A percentile compares a stretch with the other conserved stretches of the same genome.
phyloP scores from a whole-genome alignment of 1,140 invertebrate genomes.

The Drosophila pruinosa region DNA sequence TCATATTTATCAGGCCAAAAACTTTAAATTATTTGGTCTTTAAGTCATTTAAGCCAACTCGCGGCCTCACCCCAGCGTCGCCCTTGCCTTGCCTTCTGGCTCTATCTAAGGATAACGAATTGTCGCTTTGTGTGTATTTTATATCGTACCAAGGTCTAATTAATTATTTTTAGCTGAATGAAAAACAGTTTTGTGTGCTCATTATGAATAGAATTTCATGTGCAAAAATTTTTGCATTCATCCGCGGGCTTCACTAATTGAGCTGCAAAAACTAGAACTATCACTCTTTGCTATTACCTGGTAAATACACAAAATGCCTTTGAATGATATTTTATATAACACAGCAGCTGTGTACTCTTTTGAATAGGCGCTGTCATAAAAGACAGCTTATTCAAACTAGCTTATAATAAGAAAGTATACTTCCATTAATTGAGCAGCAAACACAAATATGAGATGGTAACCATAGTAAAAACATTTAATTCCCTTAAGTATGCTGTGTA shows the following conservation, averaged over 20 bases:
- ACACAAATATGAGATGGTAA: neutral
- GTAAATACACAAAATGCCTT: constrained; percentile 4
- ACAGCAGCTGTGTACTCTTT: no score
- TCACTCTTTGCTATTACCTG: neutral
- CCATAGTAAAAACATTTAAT: neutral
- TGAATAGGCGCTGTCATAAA: neutral
- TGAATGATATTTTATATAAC: neutral
- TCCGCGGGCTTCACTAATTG: constrained; percentile 28
- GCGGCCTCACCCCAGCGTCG: neutral
- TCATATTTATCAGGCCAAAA: constrained; percentile 11
- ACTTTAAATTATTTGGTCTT: constrained; percentile 28
- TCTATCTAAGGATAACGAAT: constrained; percentile 15
- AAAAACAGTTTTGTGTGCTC: constrained; percentile 12
- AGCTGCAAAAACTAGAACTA: constrained; percentile 8
- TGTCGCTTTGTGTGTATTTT: constrained; percentile 22
- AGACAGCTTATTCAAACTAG: neutral
- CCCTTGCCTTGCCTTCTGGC: neutral
- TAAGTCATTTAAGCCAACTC: constrained; percentile 31
- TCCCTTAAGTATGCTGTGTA: neutral
- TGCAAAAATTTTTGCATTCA: constrained; percentile 12
- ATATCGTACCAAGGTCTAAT: constrained; percentile 23
- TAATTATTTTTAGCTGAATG: constrained; percentile 22
- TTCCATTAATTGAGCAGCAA: neutral
- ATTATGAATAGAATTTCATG: constrained; percentile 37
- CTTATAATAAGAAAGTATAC: neutral